These are phyloP conservation scores for Porphyrio hochstetteri DNA, from an alignment of 2,113 vertebrate species.

Conservation along the genomic window DNA sequence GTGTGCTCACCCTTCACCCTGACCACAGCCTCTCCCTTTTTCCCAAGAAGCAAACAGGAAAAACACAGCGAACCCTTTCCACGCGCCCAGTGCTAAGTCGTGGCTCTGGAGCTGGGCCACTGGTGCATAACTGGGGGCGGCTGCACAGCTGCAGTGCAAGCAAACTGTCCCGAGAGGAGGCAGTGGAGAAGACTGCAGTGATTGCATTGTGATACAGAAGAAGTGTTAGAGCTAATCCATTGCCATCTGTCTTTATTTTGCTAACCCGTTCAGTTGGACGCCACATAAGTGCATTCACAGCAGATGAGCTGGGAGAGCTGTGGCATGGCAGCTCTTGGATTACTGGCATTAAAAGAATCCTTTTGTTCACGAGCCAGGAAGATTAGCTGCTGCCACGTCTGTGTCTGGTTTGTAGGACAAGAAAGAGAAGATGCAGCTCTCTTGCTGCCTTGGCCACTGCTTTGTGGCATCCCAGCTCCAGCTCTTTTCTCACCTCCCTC, in stretches of 20 bases:
- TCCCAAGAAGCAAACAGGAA: not conserved
- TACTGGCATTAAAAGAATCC: slow-evolving; percentile 68
- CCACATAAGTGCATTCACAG: slow-evolving; percentile 64
- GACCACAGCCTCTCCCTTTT: not conserved
- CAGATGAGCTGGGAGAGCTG: slow-evolving; percentile 58
- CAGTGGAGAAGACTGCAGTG: slow-evolving; percentile 27
- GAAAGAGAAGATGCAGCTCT: slow-evolving; percentile 62
- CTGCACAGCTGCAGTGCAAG: slow-evolving; percentile 31
- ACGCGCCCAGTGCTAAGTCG: not conserved
- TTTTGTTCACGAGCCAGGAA: slow-evolving; percentile 65
- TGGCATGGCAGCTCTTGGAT: slow-evolving; percentile 67
- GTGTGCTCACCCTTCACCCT: not conserved
- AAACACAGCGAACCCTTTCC: not conserved
- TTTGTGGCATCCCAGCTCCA: slow-evolving; percentile 63
- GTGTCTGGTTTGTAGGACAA: slow-evolving; percentile 64
- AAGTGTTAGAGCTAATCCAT: slow-evolving; percentile 64
- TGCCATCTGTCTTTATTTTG: slow-evolving; percentile 73
- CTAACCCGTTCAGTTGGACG: slow-evolving; percentile 63
- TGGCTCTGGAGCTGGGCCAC: not conserved
- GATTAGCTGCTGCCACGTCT: slow-evolving; percentile 66
- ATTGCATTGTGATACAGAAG: slow-evolving; percentile 62
- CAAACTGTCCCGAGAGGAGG: not conserved
- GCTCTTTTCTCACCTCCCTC: slow-evolving; percentile 63
- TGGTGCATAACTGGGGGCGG: not conserved
- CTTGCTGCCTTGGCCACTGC: slow-evolving; percentile 56